A percentile compares a stretch with the other conserved stretches of the same genome.
Conservation (phyloP, 2,797 vertebrate species). For the Lacerta bilineata region DNA sequence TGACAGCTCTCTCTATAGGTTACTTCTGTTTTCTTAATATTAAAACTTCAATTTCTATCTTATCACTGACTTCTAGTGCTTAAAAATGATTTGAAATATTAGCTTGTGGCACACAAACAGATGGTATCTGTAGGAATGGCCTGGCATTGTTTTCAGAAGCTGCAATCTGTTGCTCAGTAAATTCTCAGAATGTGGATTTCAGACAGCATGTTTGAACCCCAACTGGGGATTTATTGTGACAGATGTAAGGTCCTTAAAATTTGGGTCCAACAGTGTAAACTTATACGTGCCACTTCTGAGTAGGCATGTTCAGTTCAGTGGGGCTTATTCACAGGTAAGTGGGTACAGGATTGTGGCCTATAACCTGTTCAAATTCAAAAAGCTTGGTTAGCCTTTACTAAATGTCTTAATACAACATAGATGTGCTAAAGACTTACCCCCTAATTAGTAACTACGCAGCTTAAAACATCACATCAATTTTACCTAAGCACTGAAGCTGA, state of each 20-base stretch:
- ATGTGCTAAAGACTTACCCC: neutral
- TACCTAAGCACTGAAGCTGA: neutral
- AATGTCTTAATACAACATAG: neutral
- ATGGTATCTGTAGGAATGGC: neutral
- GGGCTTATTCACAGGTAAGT: no score
- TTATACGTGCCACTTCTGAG: neutral
- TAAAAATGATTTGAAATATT: conserved; percentile 30
- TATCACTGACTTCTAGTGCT: conserved; percentile 18
- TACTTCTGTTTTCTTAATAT: neutral
- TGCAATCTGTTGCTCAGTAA: neutral
- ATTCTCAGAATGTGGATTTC: neutral
- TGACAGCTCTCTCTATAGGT: neutral
- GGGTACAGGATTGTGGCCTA: no score
- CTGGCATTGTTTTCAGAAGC: conserved; percentile 5
- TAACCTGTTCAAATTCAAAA: neutral
- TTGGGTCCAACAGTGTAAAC: neutral
- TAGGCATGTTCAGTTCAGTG: no score
- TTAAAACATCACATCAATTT: neutral
- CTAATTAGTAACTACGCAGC: neutral
- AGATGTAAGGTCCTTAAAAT: neutral
- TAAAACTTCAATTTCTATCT: neutral
- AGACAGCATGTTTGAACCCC: neutral
- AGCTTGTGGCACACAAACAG: conserved; percentile 19
- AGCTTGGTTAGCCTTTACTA: neutral
- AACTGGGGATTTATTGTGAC: neutral